Evolutionary conservation across 2,888 invertebrate species (phyloP), one percentile per base, ranked within the genome.

Genomic region (Oxyscelio sp.): DNA sequence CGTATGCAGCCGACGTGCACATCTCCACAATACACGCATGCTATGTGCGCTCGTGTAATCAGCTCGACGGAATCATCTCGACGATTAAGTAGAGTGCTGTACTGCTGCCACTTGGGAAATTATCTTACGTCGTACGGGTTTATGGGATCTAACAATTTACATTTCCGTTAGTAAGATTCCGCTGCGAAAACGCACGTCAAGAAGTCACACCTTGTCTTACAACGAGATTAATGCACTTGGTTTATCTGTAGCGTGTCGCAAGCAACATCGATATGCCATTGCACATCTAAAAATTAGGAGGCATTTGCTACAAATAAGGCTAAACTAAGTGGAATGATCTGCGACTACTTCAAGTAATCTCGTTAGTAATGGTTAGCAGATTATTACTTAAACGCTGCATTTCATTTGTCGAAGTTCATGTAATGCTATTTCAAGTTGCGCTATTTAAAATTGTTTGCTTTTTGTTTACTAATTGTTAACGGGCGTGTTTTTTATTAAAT

Each of bases 61-160:
- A 89, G 89, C 87, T 71, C 82, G 34, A 68, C 85, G 58, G 88
- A 90, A 90, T 89, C 90, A 89, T 89, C 85, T 81, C 68, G 83
- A 71, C 90, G 91, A 92, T 91, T 91, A 91, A 91, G 86, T 87
- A 82, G 79, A 85, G 83, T 83, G 83, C 79, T 43, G 82, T 59
- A 83, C 70, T 50, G 73, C 71, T 59, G 88, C 91, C 93, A 90
- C 93, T 87, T 88, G 93, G 93, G 93, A 93, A 93, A 93, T 93
- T 92, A 93, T 90, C 89, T 90, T 89, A 89, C 87, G 87, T 90
- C 87, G 83, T 68, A 71, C 83, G 61, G 15, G 73, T 79, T 61
- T 77, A 70, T 71, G 43, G 66, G 59, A 61, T 63, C 63, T 63
- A 63, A 83, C 85, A 85, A 89, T 83, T 90, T 85, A 85, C 87